phyloP scores from a whole-genome alignment of 2,888 invertebrate genomes.

The Ophraella communa region DNA sequence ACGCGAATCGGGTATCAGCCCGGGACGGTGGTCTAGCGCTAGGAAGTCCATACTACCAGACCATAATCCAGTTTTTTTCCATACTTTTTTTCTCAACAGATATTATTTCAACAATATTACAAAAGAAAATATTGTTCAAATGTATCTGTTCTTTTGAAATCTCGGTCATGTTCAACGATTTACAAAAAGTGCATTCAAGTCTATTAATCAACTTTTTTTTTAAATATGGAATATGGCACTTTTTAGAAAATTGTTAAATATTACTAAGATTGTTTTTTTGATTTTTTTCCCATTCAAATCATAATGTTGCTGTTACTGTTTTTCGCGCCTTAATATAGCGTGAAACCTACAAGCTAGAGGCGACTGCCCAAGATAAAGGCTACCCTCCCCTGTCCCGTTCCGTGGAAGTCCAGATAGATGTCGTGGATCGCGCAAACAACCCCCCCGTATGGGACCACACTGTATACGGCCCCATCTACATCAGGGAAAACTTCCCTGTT shows the following conservation, averaged over 20 bases:
- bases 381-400: slow-evolving; percentile 93
- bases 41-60: slow-evolving; percentile 43
- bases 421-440: slow-evolving; percentile 97
- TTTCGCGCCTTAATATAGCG: slow-evolving; percentile 65
- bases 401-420: slow-evolving; percentile 98
- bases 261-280: slow-evolving; percentile 9
- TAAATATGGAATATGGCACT: too few species aligned
- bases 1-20: slow-evolving; percentile 51
- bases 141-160: neutral
- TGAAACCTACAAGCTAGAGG: slow-evolving; percentile 97
- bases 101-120: neutral
- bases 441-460: slow-evolving; percentile 96
- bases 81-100: slow-evolving; percentile 20
- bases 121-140: neutral
- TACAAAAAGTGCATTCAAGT: neutral
- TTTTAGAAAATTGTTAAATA: neutral
- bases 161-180: neutral
- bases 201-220: neutral
- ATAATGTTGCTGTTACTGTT: slow-evolving; percentile 38
- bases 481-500: slow-evolving; percentile 97
- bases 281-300: slow-evolving; percentile 30
- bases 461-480: slow-evolving; percentile 96
- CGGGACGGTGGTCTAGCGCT: slow-evolving; percentile 44
- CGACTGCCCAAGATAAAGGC: slow-evolving; percentile 98
- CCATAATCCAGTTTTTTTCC: slow-evolving; percentile 40